Evolutionary conservation across 1,140 invertebrate genomes (phyloP).

Genomic region (Delia radicum): DNA sequence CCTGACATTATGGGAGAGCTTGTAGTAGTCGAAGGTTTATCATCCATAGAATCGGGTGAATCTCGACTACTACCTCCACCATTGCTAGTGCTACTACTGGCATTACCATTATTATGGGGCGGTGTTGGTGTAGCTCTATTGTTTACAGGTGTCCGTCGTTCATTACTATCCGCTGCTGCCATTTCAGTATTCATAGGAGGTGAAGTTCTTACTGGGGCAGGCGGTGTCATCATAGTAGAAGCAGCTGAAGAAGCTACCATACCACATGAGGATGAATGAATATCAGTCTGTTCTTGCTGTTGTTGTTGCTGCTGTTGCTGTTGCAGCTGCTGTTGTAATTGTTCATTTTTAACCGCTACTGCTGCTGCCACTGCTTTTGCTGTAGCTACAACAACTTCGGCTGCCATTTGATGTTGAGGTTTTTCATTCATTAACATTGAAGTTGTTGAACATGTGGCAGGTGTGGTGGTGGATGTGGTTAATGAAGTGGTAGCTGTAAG

Average conservation of each 20-base stretch:
- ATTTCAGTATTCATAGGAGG: conserved; percentile 24
- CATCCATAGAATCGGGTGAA: conserved; percentile 50
- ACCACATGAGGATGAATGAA: conserved; percentile 47
- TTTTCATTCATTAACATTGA: conserved; percentile 31
- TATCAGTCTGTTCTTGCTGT: conserved; percentile 50
- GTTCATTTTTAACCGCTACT: conserved; percentile 20
- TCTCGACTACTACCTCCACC: conserved; percentile 47
- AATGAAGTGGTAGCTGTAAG: conserved; percentile 32
- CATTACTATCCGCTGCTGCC: neutral
- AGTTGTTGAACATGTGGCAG: conserved; percentile 30
- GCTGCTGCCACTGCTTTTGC: conserved; percentile 16
- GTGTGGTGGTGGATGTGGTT: conserved; percentile 25
- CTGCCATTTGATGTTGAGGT: conserved; percentile 35
- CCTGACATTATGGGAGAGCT: conserved; percentile 31
- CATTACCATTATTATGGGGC: conserved; percentile 42
- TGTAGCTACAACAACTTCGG: conserved; percentile 24
- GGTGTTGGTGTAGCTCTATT: conserved; percentile 45
- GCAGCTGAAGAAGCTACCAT: conserved; percentile 43
- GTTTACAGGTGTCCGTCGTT: conserved; percentile 27
- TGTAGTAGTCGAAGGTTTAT: conserved; percentile 47
- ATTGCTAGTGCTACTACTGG: conserved; percentile 39
- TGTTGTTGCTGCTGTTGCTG: conserved; percentile 34
- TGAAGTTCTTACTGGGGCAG: conserved; percentile 40
- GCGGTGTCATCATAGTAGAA: conserved; percentile 53
- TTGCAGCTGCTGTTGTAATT: conserved; percentile 28